phyloP scores from a whole-genome alignment of 1,140 invertebrate species.

The Chlorops oryzae region DNA sequence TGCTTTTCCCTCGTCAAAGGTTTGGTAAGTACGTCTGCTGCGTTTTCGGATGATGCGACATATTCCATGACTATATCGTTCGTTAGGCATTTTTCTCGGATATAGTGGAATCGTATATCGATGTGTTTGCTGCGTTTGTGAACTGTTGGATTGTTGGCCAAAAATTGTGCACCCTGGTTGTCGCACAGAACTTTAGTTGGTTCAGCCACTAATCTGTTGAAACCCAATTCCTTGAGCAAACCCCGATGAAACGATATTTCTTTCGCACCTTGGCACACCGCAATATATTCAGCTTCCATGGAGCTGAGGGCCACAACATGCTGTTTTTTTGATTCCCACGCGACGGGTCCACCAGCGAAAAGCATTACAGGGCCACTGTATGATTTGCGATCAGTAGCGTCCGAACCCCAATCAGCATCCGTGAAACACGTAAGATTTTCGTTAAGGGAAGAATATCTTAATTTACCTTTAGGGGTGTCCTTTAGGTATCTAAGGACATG shows the following conservation, averaged over 20 bases:
- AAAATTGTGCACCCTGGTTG: constrained; percentile 4
- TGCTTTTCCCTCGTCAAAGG: not conserved
- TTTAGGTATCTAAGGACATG: constrained; percentile 42
- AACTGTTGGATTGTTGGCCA: constrained; percentile 9
- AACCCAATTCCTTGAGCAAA: constrained; percentile 16
- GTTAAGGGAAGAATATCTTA: constrained; percentile 7
- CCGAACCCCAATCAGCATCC: constrained; percentile 40
- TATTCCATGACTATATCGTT: constrained; percentile 7
- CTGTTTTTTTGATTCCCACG: constrained; percentile 48
- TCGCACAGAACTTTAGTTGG: not conserved
- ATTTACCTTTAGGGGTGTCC: constrained; percentile 18
- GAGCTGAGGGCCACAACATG: constrained; percentile 38
- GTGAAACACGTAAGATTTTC: not conserved
- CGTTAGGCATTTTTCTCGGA: constrained; percentile 2
- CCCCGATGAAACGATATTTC: constrained; percentile 23
- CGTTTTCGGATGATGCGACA: constrained; percentile 1
- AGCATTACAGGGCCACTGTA: constrained; percentile 30
- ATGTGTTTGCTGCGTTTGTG: constrained; percentile 13
- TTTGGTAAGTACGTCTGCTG: constrained; percentile 4
- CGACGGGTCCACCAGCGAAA: constrained; percentile 21
- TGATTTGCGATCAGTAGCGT: constrained; percentile 29
- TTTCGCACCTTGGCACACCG: constrained; percentile 25
- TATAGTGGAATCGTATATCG: constrained; percentile 6
- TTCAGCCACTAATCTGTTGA: not conserved
- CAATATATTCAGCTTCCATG: constrained; percentile 45